A percentile compares a stretch with the other conserved stretches of the same genome.
phyloP scores from a whole-genome alignment of 2,113 vertebrate genomes.

The Phalacrocorax pelagicus region DNA sequence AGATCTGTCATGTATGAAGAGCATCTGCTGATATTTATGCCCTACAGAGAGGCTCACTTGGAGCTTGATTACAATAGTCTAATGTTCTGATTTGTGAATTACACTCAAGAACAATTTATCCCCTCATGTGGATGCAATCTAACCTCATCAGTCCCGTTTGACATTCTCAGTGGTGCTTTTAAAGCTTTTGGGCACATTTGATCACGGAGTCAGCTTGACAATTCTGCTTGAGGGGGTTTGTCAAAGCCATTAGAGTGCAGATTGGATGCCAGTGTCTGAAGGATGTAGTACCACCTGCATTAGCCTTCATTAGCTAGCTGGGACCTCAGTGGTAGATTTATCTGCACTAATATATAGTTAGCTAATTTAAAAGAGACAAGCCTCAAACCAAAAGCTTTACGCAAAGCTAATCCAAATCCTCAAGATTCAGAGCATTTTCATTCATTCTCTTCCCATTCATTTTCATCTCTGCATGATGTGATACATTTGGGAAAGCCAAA shows the following conservation, averaged over 20 bases:
- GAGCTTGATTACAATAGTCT: neutral
- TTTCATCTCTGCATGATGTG: neutral
- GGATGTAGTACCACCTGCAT: neutral
- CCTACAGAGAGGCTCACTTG: neutral
- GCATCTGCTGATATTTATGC: neutral
- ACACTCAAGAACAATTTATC: slow-evolving; percentile 35
- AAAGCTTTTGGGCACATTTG: neutral
- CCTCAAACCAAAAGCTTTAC: neutral
- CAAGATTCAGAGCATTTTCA: neutral
- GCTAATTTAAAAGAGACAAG: neutral
- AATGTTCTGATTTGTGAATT: neutral
- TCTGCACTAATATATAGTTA: neutral
- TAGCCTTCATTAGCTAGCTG: neutral
- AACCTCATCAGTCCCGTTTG: neutral
- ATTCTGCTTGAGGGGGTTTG: slow-evolving; percentile 24
- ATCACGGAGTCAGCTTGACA: neutral
- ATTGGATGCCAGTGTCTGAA: neutral
- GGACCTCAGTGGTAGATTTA: neutral
- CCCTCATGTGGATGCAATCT: neutral
- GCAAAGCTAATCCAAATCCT: neutral
- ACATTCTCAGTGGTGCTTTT: slow-evolving; percentile 9
- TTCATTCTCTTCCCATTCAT: neutral
- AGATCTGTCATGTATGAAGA: neutral
- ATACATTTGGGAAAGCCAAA: neutral
- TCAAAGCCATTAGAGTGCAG: slow-evolving; percentile 7